Base-by-base conservation (phyloP, 2,797 vertebrate species). In the Peromyscus aztecus region DNA sequence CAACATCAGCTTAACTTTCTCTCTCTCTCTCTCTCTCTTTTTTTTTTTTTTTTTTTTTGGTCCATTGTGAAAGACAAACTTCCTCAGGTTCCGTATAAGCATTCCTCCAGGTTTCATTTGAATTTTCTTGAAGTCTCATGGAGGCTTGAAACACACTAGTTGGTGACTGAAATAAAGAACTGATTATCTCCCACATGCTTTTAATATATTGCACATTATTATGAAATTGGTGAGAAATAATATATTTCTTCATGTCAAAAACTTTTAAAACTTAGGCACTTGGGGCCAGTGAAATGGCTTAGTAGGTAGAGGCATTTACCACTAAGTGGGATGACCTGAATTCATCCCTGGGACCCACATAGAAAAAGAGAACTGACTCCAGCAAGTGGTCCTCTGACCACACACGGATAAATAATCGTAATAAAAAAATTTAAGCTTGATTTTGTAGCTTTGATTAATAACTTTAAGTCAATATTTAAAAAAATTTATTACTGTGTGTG, bases 151-250 rank as follows among this genome's bases (percentile, higher is more conserved):
- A 95, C 29, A 80, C 46, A 73, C 13, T 71, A 71, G 57, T 59
- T 94, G 90, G 31, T 94, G 10, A 40, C 55, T 95, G 24, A 94
- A 87, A 91, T 90, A 94, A 91, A 94, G 59, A 78, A 82, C 31
- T 89, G 27, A 80, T 90, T 82, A 90, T 95, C 49, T 95, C 13
- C 63, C 46, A 24, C 12, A 34, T 82, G 21, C 29, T 92, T 84
- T 89, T 82, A 90, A 90, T n/a, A 84, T 65, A 87, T 21, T 19
- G 80, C 27, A 27, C 75, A 95, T 43, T 34, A 55, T 78, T 91
- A 63, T 94, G 78, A 94, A 86, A 89, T 63, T 89, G 49, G 10
- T 80, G 24, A 88, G n/a, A 97, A 96, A 24, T 86, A 29, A 89
- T 86, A 83, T 12, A 93, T 96, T 92, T 86, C 52, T 96, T 12